phyloP scores from a whole-genome alignment of 1,140 invertebrate species.

The Augochlora pura region DNA sequence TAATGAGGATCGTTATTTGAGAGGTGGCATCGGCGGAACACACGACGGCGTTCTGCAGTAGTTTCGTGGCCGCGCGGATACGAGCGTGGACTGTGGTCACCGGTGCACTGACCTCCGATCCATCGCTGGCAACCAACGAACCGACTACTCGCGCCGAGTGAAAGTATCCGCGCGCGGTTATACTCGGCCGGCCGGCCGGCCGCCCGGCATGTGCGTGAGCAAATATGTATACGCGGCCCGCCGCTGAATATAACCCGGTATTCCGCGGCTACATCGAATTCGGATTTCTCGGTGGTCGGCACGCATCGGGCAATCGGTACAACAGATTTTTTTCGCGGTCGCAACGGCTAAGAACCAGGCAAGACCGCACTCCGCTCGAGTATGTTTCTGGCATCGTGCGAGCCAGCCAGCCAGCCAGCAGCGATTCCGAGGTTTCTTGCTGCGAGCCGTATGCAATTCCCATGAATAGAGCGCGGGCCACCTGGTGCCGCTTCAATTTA shows the following conservation, averaged over 20 bases:
- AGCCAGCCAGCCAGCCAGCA: no score
- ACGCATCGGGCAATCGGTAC: not conserved
- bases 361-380: no score
- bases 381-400: no score
- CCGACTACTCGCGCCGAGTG: slow-evolving; percentile 68
- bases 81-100: slow-evolving; percentile 63
- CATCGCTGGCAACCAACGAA: slow-evolving; percentile 62
- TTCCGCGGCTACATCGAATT: slow-evolving; percentile 37
- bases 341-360: no score
- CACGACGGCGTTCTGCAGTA: slow-evolving; percentile 25
- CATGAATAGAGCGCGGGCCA: no score
- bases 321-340: no score
- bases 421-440: no score
- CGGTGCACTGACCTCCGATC: slow-evolving; percentile 72
- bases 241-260: slow-evolving; percentile 32
- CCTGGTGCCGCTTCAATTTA: no score
- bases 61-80: slow-evolving; percentile 52
- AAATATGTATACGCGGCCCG: slow-evolving; percentile 32
- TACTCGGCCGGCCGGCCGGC: slow-evolving; percentile 44
- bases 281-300: slow-evolving; percentile 47
- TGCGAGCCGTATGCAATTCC: no score
- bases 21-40: not conserved
- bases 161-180: slow-evolving; percentile 61
- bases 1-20: slow-evolving; percentile 31
- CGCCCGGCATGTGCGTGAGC: slow-evolving; percentile 50